A percentile compares a stretch with the other conserved stretches of the same genome.
These are phyloP conservation scores for Vannuccia rotundouncinata DNA, from an alignment of 2,888 invertebrate genomes.

Conservation along the genomic window DNA sequence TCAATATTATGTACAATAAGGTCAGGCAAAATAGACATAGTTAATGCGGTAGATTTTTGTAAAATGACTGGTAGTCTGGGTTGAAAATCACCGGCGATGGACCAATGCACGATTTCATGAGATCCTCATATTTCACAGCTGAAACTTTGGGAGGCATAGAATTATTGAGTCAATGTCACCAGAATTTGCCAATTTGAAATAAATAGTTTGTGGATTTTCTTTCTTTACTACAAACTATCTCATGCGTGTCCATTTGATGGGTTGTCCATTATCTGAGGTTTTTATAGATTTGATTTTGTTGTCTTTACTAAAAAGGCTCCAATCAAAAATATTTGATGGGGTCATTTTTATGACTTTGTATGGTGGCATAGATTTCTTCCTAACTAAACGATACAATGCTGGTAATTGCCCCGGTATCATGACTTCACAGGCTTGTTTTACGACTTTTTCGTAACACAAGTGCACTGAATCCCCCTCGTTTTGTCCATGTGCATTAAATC, in stretches of 20 bases:
- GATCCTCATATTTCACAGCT: not conserved
- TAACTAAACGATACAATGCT: conserved; percentile 5
- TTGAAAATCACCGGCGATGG: not conserved
- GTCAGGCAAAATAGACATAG: too few relatives aligned
- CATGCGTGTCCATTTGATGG: conserved; percentile 20
- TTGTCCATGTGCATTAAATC: conserved; percentile 15
- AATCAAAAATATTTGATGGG: conserved; percentile 14
- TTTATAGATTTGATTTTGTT: conserved; percentile 26
- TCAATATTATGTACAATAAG: not conserved
- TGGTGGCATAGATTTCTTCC: not conserved
- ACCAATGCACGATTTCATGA: not conserved
- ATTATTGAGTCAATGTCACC: conserved; percentile 23
- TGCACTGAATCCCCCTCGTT: conserved; percentile 18
- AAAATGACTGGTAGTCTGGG: not conserved
- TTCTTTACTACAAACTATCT: conserved; percentile 17
- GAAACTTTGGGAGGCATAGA: not conserved
- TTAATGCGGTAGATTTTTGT: not conserved
- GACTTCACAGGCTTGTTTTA: conserved; percentile 11
- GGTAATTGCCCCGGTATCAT: conserved; percentile 10
- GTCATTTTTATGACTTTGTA: conserved; percentile 12
- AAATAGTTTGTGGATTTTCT: conserved; percentile 17
- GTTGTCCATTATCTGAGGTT: conserved; percentile 11
- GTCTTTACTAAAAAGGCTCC: not conserved
- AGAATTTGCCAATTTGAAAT: conserved; percentile 23
- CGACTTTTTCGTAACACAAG: conserved; percentile 6